Conservation (phyloP, 2,797 vertebrate genomes). For the Anabacerthia variegaticeps region DNA sequence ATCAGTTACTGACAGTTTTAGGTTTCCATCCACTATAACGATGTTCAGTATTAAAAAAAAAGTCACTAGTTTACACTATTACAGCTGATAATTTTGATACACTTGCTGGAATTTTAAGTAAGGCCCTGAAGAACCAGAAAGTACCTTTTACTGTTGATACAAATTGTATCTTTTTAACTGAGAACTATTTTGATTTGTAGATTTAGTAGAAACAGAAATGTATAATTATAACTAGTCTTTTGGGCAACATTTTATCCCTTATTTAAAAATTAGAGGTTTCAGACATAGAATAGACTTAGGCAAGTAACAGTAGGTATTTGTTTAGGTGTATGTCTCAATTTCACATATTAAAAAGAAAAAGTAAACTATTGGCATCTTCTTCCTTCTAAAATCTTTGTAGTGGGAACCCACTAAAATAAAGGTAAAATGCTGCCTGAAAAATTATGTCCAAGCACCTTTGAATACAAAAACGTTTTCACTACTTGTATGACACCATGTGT, state of each 20-base stretch:
- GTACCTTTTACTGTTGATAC: conserved; percentile 94
- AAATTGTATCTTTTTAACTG: conserved; percentile 98
- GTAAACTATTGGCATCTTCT: conserved; percentile 72
- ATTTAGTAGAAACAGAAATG: conserved; percentile 82
- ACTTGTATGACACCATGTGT: conserved; percentile 92
- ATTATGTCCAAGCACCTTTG: conserved; percentile 80
- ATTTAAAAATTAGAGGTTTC: conserved; percentile 76
- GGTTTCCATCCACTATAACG: not conserved
- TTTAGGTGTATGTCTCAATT: conserved; percentile 74
- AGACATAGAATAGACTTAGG: conserved; percentile 69
- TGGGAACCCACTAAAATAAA: conserved; percentile 76
- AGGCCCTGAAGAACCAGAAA: conserved; percentile 88
- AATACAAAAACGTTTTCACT: conserved; percentile 88
- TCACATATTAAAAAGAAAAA: conserved; percentile 57
- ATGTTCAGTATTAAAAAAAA: conserved; percentile 33
- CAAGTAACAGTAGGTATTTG: conserved; percentile 64
- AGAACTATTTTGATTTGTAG: conserved; percentile 82
- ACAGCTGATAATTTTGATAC: conserved; percentile 42
- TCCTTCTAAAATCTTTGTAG: conserved; percentile 72
- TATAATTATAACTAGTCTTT: conserved; percentile 83
- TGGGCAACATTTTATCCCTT: conserved; percentile 87
- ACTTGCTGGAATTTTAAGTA: conserved; percentile 74
- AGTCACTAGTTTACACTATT: conserved; percentile 29
- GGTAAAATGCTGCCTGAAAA: conserved; percentile 85
- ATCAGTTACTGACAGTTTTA: not conserved